phyloP scores from a whole-genome alignment of 2,888 invertebrate genomes.

The Punctoribates punctum region DNA sequence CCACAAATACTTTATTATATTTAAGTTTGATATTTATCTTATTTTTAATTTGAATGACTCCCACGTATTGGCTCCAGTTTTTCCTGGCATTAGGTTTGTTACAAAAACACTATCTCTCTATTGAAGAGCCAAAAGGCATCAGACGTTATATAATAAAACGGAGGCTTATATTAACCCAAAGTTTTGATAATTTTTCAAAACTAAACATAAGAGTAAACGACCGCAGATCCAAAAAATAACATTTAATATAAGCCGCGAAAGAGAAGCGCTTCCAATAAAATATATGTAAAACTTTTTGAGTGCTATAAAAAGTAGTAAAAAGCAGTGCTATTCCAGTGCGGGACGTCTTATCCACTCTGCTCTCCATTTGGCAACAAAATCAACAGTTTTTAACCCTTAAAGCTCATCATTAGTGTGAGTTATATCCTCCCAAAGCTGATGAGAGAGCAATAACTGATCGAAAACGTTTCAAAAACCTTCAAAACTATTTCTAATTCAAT shows the following conservation, averaged over 20 bases:
- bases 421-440: background rate
- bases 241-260: background rate
- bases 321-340: background rate
- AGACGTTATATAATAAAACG: background rate
- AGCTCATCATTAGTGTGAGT: background rate
- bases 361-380: background rate
- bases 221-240: background rate
- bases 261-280: background rate
- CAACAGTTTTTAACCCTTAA: background rate
- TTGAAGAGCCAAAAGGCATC: background rate
- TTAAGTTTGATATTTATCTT: constrained; percentile 1
- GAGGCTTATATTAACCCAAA: background rate
- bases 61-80: constrained; percentile 12
- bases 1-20: background rate
- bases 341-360: constrained; percentile 24
- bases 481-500: background rate
- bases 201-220: constrained; percentile 6
- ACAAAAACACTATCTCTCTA: background rate
- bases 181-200: background rate
- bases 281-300: background rate
- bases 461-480: background rate
- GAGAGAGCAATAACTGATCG: constrained; percentile 4
- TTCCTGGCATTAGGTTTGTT: background rate
- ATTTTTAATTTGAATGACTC: constrained; percentile 21
- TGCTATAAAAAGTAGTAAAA: constrained; percentile 18